phyloP scores from a whole-genome alignment of 2,797 vertebrate species.

The Gallinago stenura region DNA sequence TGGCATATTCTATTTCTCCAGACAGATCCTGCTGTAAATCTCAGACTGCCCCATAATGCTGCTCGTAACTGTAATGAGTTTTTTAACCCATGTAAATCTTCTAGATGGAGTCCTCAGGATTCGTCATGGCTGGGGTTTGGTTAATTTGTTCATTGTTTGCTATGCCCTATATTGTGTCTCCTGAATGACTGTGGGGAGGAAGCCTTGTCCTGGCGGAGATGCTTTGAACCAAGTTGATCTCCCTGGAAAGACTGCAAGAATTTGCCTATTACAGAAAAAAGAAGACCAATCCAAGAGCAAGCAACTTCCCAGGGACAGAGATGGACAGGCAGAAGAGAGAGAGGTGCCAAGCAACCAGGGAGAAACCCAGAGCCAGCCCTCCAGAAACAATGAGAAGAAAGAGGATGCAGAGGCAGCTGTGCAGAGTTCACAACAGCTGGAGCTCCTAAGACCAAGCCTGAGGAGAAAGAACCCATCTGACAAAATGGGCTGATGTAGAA shows the following conservation, averaged over 20 bases:
- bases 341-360: background rate
- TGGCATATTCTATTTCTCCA: background rate
- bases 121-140: background rate
- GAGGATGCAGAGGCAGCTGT: background rate
- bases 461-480: background rate
- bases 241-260: background rate
- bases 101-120: background rate
- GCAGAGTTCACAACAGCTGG: background rate
- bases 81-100: background rate
- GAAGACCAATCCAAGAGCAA: background rate
- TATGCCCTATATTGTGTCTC: background rate
- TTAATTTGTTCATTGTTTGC: background rate
- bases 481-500: background rate
- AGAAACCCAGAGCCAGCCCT: background rate
- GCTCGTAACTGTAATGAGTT: background rate
- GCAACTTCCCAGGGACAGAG: background rate
- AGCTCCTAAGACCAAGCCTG: background rate
- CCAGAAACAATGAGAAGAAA: background rate
- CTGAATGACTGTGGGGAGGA: background rate
- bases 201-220: background rate
- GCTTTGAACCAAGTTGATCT: background rate
- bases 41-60: background rate
- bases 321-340: background rate
- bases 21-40: background rate
- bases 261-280: background rate